phyloP scores from a whole-genome alignment of 2,113 vertebrate genomes.

The Amblyopsis rosae region DNA sequence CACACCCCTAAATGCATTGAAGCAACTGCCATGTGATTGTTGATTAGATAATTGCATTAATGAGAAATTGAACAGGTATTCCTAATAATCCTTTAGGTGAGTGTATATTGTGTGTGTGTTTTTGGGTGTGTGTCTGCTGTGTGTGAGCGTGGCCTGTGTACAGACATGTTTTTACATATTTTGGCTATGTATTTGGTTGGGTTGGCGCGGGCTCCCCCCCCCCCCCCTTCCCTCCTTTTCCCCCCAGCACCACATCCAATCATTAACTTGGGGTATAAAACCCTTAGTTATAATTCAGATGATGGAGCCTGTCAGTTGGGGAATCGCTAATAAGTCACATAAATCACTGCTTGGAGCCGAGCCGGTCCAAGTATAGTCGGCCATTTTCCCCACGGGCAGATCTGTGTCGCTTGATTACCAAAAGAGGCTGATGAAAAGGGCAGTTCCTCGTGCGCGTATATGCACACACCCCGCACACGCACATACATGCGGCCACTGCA shows the following conservation, averaged over 20 bases:
- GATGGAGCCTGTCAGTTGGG: conserved; percentile 69
- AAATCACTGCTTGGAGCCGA: conserved; percentile 60
- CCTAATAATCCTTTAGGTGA: too few relatives aligned
- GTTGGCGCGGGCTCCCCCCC: conserved; percentile 12
- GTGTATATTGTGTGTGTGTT: too few relatives aligned
- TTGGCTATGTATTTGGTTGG: conserved; percentile 34
- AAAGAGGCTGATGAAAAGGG: conserved; percentile 66
- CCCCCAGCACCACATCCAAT: conserved; percentile 32
- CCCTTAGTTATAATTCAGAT: conserved; percentile 78
- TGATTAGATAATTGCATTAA: too few relatives aligned
- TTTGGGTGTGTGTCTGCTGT: too few relatives aligned
- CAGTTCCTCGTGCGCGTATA: conserved; percentile 36
- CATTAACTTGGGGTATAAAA: conserved; percentile 64
- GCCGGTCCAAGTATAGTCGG: conserved; percentile 47
- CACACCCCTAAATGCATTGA: too few relatives aligned
- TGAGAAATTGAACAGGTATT: too few relatives aligned
- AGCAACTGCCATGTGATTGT: too few relatives aligned
- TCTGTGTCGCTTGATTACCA: conserved; percentile 67
- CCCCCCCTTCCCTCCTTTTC: too few relatives aligned
- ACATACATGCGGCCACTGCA: conserved; percentile 1
- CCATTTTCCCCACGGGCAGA: conserved; percentile 70
- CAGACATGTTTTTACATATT: conserved; percentile 41
- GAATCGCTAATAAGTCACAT: conserved; percentile 77
- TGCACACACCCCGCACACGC: conserved; percentile 3
- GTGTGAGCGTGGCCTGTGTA: conserved; percentile 11